phyloP scores from a whole-genome alignment of 2,113 vertebrate species.

The Podilymbus podiceps region DNA sequence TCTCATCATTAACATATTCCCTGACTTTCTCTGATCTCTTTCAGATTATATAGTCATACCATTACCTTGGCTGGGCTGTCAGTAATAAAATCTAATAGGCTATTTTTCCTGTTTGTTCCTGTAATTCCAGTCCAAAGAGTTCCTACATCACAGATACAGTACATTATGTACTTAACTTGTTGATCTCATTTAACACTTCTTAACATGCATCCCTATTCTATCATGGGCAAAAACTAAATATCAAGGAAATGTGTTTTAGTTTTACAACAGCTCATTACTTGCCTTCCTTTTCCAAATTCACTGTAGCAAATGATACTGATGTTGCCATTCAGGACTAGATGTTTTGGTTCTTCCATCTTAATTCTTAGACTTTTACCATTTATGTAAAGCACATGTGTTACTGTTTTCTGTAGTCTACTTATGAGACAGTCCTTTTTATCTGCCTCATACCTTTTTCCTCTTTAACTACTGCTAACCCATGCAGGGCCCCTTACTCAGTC shows the following conservation, averaged over 20 bases:
- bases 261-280: neutral
- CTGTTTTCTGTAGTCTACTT: neutral
- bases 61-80: neutral
- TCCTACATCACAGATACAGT: neutral
- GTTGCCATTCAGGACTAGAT: neutral
- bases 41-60: neutral
- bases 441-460: neutral
- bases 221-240: neutral
- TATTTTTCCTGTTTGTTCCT: neutral
- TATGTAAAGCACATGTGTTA: neutral
- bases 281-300: neutral
- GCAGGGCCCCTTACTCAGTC: neutral
- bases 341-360: neutral
- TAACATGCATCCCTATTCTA: neutral
- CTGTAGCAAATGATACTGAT: neutral
- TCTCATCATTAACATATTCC: neutral
- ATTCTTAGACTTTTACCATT: neutral
- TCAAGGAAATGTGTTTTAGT: neutral
- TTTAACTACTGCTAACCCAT: neutral
- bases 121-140: neutral
- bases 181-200: neutral
- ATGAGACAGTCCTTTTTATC: neutral
- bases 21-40: neutral
- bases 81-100: neutral
- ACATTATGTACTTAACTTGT: neutral